Evolutionary conservation across 2,888 invertebrate genomes (phyloP).

Genomic region (Epinotia demarniana): DNA sequence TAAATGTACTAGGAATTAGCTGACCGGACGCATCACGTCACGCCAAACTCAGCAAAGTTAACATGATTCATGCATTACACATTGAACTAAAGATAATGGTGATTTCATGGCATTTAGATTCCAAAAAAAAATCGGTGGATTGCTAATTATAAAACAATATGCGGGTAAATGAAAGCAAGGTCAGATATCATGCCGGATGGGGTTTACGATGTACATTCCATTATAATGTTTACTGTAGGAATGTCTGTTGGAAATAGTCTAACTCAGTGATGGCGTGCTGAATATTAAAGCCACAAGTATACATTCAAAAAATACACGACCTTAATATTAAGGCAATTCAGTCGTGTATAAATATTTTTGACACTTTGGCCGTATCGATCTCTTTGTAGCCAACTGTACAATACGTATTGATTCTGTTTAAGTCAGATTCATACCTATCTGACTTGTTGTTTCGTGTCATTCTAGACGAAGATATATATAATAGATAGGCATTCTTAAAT

Average conservation of each 20-base stretch:
- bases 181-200: slow-evolving; percentile 6
- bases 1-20: neutral
- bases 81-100: neutral
- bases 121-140: neutral
- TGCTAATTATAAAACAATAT: slow-evolving; percentile 22
- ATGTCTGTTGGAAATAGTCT: slow-evolving; percentile 10
- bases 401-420: too few species aligned
- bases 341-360: too few species aligned
- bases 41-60: neutral
- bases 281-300: neutral
- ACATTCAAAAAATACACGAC: too few species aligned
- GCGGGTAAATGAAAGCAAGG: slow-evolving; percentile 6
- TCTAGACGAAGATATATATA: too few species aligned
- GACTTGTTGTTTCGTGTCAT: too few species aligned
- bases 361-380: too few species aligned
- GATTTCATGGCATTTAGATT: neutral
- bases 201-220: slow-evolving; percentile 22
- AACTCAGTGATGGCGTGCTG: neutral
- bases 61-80: neutral
- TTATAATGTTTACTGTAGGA: slow-evolving; percentile 24
- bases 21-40: neutral
- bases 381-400: too few species aligned
- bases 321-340: too few species aligned
- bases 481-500: too few species aligned
- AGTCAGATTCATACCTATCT: too few species aligned